Evolutionary conservation across 2,888 invertebrate genomes (phyloP).

Genomic region (Coenonympha arcania): DNA sequence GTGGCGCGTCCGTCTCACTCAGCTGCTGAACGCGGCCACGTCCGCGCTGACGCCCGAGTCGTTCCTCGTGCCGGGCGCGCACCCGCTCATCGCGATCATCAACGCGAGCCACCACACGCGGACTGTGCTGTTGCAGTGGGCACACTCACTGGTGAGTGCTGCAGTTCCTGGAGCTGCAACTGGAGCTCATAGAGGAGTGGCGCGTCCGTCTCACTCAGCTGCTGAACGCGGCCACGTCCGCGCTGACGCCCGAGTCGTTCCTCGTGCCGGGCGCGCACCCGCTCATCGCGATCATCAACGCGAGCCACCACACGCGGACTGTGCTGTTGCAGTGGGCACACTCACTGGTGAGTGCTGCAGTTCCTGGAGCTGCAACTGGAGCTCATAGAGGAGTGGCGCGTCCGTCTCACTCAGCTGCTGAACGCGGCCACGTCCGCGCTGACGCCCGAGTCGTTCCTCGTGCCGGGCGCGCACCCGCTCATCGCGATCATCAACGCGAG

Average conservation of each 20-base stretch:
- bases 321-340: constrained; percentile 68
- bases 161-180: constrained; percentile 90
- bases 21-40: constrained; percentile 73
- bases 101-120: constrained; percentile 64
- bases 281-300: constrained; percentile 71
- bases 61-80: constrained; percentile 52
- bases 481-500: constrained; percentile 64
- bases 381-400: constrained; percentile 90
- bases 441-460: constrained; percentile 44
- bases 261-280: constrained; percentile 69
- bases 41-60: constrained; percentile 39
- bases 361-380: constrained; percentile 93
- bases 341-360: constrained; percentile 74
- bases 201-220: constrained; percentile 89
- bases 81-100: constrained; percentile 76
- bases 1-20: constrained; percentile 88
- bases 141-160: constrained; percentile 68
- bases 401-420: constrained; percentile 86
- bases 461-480: constrained; percentile 75
- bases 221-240: constrained; percentile 47
- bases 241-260: constrained; percentile 44
- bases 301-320: constrained; percentile 58
- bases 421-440: constrained; percentile 43
- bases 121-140: constrained; percentile 64
- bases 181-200: constrained; percentile 93